Evolutionary conservation across 2,888 invertebrate species (phyloP), one percentile per base, ranked within the genome.

Genomic region (Anorthoa munda): DNA sequence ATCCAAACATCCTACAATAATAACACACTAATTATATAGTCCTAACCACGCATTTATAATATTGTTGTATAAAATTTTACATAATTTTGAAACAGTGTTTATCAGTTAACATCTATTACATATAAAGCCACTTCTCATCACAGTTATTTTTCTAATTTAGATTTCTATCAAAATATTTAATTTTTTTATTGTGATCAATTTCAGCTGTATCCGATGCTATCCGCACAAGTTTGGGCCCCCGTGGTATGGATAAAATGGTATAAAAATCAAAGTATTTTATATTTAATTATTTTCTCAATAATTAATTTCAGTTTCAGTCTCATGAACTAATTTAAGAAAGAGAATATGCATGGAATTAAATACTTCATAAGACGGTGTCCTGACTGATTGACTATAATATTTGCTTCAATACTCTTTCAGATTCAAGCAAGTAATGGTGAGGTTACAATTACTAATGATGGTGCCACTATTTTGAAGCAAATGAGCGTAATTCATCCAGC

Each of bases 211-310:
- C 99, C 82, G 99, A 99, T 98, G 99, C 99, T 18, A 99, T 99
- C 90, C 98, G 99, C 79, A 99, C 99, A 18, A 99, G 99, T 96
- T 97, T 99, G 94, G 99, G 99, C 7, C 99, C 99, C 26, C 97
- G 99, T 87, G 99, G 99, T 81, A 99, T 99, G 99, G 99, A 99
- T 93, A 99, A 99, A 97, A 99, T 99, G 99, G 98, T 98, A 97
- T 39, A 12, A 56, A 26, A 63, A 63, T 61, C 2, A 17, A 45
- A 50, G 2, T 4, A 50, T 63, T 63, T 61, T n/a, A 17, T 4
- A 58, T 23, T 46, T 17, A 3, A 39, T 64, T 51, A n/a, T 66
- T 55, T 53, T 45, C 45, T 17, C 45, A 66, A 45, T 0, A 13
- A 46, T 2, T 15, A 26, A 2, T 39, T 51, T 51, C 2, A 1